A percentile compares a stretch with the other conserved stretches of the same genome.
Conservation (phyloP, 2,113 vertebrate species). For the Chiloscyllium plagiosum region DNA sequence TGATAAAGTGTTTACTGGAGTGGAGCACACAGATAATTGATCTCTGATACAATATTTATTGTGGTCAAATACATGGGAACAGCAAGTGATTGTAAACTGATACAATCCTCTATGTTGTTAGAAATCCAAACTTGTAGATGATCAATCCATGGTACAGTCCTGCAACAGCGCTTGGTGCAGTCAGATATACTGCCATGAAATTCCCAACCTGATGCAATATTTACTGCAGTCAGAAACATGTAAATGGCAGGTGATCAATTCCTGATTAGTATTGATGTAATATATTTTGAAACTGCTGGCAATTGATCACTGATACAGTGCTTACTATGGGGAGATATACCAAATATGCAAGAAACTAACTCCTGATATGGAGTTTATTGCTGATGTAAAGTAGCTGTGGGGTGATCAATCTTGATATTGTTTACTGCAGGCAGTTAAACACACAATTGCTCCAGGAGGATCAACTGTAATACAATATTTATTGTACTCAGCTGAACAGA, state of each 20-base stretch:
- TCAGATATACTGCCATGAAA: neutral
- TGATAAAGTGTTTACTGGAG: neutral
- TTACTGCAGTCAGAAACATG: neutral
- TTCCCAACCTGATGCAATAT: neutral
- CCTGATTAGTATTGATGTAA: neutral
- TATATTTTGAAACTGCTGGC: neutral
- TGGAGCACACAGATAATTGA: neutral
- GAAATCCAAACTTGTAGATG: neutral
- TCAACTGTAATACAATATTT: neutral
- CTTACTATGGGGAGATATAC: neutral
- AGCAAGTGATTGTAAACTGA: neutral
- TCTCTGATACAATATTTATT: neutral
- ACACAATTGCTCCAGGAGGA: neutral
- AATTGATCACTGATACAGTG: neutral
- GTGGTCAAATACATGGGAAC: neutral
- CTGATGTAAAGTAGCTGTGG: neutral
- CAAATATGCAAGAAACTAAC: neutral
- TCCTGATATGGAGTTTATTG: neutral
- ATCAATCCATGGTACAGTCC: neutral
- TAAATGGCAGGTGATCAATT: neutral
- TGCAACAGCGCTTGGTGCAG: neutral
- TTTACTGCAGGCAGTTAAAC: neutral
- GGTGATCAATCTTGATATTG: neutral
- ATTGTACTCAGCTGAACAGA: neutral
- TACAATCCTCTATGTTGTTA: neutral